Evolutionary conservation across 2,888 invertebrate genomes (phyloP), one percentile per base, ranked within the genome.

Genomic region (Caenorhabditis parvicauda): DNA sequence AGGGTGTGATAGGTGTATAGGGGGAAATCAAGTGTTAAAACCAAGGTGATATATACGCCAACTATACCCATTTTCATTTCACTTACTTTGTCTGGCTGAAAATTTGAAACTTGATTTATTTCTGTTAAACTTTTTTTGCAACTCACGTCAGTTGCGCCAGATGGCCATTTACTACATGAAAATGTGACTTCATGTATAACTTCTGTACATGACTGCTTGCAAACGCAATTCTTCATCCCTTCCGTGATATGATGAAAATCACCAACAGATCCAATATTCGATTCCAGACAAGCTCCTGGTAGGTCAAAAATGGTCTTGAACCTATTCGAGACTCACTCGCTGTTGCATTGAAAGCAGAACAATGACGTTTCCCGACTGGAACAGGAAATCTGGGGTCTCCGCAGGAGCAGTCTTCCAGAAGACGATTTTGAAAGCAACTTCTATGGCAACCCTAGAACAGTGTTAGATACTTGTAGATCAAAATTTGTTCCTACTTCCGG

Each of bases 241-340:
- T 68, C 64, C 2, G 72, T 70, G 21, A 69, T 64, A 59, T 73
- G 73, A 42, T 71, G 73, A 59, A 73, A 73, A 44, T 71, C 70
- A 6, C 69, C 70, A 9, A 64, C 64, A 14, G 62, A 57, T 3
- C 70, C 73, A 24, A 70, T 64, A n/a, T 68, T 64, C 21, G 55
- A 55, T 43, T 69, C 70, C 7, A 73, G 59, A 32, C 73, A 73
- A 1, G 53, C 42, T 27, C 72, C 72, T 72, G 35, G 21, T 1
- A 44, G 12, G 24, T n/a, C n/a, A 25, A 35, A 41, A 12, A 37
- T 39, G n/a, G 19, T 21, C 5, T 37, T 19, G 25, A 24, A 27
- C 17, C 3, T 48, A n/a, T 12, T 41, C 2, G 9, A 29, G 14
- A 49, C 70, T 37, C 21, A 73, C 73, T 58, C 46, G 73, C 73